Evolutionary conservation across 2,797 vertebrate genomes (phyloP), one percentile per base, ranked within the genome.

Genomic region (Cuculus canorus): DNA sequence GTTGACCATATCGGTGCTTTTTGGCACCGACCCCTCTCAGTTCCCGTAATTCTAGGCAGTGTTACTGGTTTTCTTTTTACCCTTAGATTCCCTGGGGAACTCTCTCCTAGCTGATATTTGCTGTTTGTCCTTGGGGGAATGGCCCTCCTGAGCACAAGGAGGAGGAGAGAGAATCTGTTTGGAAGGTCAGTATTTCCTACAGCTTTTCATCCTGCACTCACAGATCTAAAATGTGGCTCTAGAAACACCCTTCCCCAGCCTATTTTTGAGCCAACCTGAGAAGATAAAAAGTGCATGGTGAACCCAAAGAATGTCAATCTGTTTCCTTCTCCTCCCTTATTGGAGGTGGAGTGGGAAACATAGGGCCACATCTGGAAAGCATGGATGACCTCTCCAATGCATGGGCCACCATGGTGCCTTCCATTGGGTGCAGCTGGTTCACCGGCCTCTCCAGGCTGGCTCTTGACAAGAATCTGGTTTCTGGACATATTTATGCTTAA

Each of bases 1-100:
- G 52, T 91, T 82, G 37, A 79, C 60, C 37, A 73, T 60, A 77
- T 77, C 84, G 64, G 88, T 95, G 75, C 68, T 95, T 93, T 95
- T 85, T 86, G 54, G 80, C 88, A 89, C 71, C 93, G 65, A 59
- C 3, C 10, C 24, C 22, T 82, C 21, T 72, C 37, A 80, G 65
- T 84, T 91, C 18, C 79, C 35, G 66, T 78, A 61, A 61, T n/a
- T 68, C 27, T 86, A 93, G 70, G 56, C 60, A 86, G 60, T 8
- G 6, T 80, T 86, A 18, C 41, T 77, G 9, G 17, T 92, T 90
- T 72, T 28, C 30, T 61, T 66, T 60, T 35, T 11, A 1, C 1
- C 15, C 16, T 13, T 5, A 8, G 24, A 54, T 86, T 94, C 27
- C 16, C 65, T 53, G 30, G 28, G 27, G 39, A 75, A 70, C 13